Evolutionary conservation across 2,113 vertebrate genomes (phyloP).

Genomic region (Mustelus asterias): DNA sequence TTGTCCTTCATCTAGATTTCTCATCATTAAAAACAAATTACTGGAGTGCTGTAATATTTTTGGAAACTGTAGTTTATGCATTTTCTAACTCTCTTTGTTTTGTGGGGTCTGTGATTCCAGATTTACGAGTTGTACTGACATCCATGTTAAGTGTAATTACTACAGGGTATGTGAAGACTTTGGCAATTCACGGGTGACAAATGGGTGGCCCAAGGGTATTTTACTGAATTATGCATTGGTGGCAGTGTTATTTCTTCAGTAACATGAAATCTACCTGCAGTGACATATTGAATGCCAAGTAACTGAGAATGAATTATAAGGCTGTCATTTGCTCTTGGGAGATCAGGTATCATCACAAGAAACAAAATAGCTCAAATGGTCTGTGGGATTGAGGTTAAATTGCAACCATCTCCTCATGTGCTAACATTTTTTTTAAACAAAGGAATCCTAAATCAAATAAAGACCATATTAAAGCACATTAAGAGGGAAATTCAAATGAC

Average conservation of each 20-base stretch:
- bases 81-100: background rate
- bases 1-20: background rate
- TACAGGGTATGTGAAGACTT: slow-evolving; percentile 20
- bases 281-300: slow-evolving; percentile 32
- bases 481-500: background rate
- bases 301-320: slow-evolving; percentile 28
- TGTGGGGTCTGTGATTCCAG: background rate
- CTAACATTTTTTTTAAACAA: background rate
- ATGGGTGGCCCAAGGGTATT: slow-evolving; percentile 30
- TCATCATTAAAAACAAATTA: slow-evolving; percentile 1
- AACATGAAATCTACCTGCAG: slow-evolving; percentile 32
- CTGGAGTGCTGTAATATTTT: background rate
- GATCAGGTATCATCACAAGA: slow-evolving; percentile 26
- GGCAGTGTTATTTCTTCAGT: slow-evolving; percentile 26
- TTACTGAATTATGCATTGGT: slow-evolving; percentile 34
- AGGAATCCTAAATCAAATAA: background rate
- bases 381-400: slow-evolving; percentile 13
- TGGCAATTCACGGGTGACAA: slow-evolving; percentile 30
- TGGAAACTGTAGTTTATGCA: background rate
- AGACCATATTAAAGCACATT: background rate
- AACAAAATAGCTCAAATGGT: slow-evolving; percentile 1
- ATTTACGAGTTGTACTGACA: slow-evolving; percentile 20
- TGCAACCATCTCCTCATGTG: background rate
- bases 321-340: slow-evolving; percentile 17
- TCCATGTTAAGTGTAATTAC: slow-evolving; percentile 32